These are phyloP conservation scores for Phoxinus dragarum DNA, from an alignment of 2,797 vertebrate genomes.

Conservation along the genomic window DNA sequence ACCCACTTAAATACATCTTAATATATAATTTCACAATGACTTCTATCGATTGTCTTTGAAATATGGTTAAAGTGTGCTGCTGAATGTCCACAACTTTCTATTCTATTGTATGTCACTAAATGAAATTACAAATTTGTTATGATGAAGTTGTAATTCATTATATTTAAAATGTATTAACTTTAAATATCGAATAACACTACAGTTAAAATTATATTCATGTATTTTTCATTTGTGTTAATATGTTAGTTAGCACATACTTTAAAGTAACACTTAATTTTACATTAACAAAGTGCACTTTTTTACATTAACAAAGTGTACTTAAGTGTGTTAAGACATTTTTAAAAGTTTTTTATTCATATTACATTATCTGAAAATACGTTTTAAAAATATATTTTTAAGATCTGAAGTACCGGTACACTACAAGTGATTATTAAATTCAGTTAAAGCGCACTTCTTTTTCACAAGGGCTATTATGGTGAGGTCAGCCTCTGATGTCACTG, in stretches of 20 bases:
- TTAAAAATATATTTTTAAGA: neutral
- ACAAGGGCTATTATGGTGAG: neutral
- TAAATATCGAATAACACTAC: neutral
- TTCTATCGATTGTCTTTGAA: neutral
- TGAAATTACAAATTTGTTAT: neutral
- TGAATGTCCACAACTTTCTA: neutral
- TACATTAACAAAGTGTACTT: neutral
- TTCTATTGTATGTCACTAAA: neutral
- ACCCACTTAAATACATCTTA: neutral
- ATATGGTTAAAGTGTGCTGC: neutral
- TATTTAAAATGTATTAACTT: neutral
- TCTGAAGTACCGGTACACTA: neutral
- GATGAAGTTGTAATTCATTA: neutral
- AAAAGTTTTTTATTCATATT: neutral
- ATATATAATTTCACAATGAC: neutral
- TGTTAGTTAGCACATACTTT: neutral
- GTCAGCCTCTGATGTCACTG: neutral
- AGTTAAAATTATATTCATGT: neutral
- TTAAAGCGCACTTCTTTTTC: neutral
- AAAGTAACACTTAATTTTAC: neutral
- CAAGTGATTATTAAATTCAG: neutral
- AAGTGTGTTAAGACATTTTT: neutral
- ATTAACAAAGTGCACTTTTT: neutral
- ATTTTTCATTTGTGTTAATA: conserved; percentile 5
- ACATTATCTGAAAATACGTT: neutral